Conservation (phyloP, 92 coral and sea anemone genomes). For the Phenganax stokvisi region DNA sequence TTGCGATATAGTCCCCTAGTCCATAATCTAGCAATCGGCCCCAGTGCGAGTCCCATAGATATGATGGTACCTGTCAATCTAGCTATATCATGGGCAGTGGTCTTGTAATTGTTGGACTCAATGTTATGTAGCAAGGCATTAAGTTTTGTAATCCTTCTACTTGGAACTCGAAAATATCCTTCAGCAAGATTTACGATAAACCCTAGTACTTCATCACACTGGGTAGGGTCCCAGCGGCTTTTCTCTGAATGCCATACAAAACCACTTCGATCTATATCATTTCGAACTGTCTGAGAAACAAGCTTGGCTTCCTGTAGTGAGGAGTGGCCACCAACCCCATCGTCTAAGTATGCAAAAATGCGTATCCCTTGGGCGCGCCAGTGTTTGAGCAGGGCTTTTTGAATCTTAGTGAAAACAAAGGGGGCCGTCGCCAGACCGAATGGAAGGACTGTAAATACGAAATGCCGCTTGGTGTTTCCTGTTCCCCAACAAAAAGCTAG, state of each 20-base stretch:
- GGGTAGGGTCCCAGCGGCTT: constrained; percentile 11
- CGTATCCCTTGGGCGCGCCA: constrained; percentile 29
- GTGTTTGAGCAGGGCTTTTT: constrained; percentile 22
- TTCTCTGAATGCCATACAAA: constrained; percentile 15
- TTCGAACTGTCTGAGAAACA: background rate
- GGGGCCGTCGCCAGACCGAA: constrained; percentile 39
- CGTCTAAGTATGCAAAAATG: constrained; percentile 9
- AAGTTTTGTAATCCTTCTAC: background rate
- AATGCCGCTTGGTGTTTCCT: background rate
- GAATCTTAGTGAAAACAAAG: constrained; percentile 24
- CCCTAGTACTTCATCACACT: constrained; percentile 6
- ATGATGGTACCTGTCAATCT: constrained; percentile 42
- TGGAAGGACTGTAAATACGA: constrained; percentile 28
- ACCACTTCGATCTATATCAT: constrained; percentile 10
- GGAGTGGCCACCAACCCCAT: constrained; percentile 17
- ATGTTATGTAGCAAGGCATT: background rate
- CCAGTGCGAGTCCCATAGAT: constrained; percentile 59
- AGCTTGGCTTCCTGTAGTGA: background rate
- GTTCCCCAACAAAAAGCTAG: constrained; percentile 11
- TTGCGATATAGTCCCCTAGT: constrained; percentile 41
- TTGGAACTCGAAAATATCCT: constrained; percentile 1
- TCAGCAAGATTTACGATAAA: background rate
- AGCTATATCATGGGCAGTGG: constrained; percentile 42
- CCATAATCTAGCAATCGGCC: constrained; percentile 47
- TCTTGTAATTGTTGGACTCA: constrained; percentile 8